These are phyloP conservation scores for Phodopus roborovskii DNA, from an alignment of 2,113 vertebrate species.

Conservation along the genomic window DNA sequence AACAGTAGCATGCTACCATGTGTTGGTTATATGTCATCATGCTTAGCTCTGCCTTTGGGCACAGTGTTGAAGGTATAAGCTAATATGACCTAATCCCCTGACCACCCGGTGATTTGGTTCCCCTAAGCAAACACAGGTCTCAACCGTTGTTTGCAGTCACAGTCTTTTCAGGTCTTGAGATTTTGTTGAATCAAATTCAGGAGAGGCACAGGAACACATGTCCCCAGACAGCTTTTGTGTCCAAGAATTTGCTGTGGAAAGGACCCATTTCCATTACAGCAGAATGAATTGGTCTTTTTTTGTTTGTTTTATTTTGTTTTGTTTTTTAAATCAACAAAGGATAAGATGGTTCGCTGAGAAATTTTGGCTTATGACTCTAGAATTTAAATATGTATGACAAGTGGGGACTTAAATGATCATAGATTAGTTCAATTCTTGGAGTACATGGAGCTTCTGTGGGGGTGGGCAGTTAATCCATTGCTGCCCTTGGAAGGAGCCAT, in stretches of 20 bases:
- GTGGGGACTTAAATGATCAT: slow-evolving; percentile 11
- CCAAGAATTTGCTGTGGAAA: slow-evolving; percentile 39
- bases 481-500: slow-evolving; percentile 7
- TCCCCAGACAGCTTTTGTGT: neutral
- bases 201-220: neutral
- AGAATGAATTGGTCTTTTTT: neutral
- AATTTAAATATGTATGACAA: slow-evolving; percentile 51
- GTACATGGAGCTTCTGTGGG: neutral
- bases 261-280: neutral
- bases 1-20: neutral
- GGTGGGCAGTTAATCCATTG: neutral
- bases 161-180: neutral
- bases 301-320: neutral
- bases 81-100: neutral
- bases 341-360: slow-evolving; percentile 31
- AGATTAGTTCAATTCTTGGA: slow-evolving; percentile 25
- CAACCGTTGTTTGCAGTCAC: neutral
- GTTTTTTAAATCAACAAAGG: slow-evolving; percentile 57
- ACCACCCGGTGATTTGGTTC: neutral
- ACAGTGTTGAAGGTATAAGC: neutral
- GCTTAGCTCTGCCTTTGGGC: neutral
- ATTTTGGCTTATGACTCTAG: slow-evolving; percentile 30
- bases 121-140: neutral
- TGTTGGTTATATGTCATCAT: neutral
- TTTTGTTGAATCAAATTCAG: neutral